phyloP scores from a whole-genome alignment of 2,888 invertebrate genomes.

The Pristionchus exspectatus region DNA sequence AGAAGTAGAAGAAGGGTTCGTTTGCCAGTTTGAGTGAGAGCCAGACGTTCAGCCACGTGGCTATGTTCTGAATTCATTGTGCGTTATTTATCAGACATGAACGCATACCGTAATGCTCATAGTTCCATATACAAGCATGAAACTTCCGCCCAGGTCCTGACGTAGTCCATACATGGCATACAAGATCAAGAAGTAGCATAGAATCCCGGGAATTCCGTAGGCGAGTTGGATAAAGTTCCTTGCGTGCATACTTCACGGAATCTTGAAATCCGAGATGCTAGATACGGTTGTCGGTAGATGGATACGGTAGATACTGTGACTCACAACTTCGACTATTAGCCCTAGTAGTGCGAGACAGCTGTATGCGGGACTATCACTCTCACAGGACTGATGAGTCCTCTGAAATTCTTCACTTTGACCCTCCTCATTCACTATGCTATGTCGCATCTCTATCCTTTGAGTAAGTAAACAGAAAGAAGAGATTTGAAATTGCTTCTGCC shows the following conservation, averaged over 20 bases:
- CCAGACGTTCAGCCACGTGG: not conserved
- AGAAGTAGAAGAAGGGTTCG: slow-evolving; percentile 1
- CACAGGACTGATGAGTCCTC: too few species aligned
- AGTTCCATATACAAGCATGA: not conserved
- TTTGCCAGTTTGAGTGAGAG: not conserved
- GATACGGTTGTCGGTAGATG: too few species aligned
- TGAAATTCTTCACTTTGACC: too few species aligned
- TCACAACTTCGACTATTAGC: too few species aligned
- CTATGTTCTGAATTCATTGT: not conserved
- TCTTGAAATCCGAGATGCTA: too few species aligned
- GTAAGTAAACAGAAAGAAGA: too few species aligned
- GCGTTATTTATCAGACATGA: not conserved
- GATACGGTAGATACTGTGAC: too few species aligned
- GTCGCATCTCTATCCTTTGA: too few species aligned
- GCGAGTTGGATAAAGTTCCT: not conserved
- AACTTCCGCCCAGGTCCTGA: not conserved
- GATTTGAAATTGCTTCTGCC: too few species aligned
- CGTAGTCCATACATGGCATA: not conserved
- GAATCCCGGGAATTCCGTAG: slow-evolving; percentile 4
- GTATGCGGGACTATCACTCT: too few species aligned
- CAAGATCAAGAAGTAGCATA: not conserved
- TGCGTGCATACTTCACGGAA: not conserved
- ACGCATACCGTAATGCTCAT: not conserved
- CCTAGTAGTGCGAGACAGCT: too few species aligned
- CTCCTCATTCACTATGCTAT: too few species aligned